Evolutionary conservation across 92 coral and sea anemone genomes (phyloP).

Genomic region (Paramuricea clavata): DNA sequence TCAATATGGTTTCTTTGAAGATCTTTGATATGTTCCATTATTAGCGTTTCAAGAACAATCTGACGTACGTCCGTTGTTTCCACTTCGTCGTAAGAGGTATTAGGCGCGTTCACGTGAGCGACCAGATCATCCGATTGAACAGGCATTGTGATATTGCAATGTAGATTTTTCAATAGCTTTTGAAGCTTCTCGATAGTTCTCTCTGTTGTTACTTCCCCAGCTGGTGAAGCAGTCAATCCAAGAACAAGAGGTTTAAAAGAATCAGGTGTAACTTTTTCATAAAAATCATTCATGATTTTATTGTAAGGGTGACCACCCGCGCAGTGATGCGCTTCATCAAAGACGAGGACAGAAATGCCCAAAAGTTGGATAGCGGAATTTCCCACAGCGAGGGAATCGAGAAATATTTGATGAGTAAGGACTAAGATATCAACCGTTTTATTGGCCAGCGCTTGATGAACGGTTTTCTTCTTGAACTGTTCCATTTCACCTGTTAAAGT

Average conservation of each 20-base stretch:
- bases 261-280: constrained; percentile 13
- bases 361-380: constrained; percentile 66
- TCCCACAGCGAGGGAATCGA: constrained; percentile 76
- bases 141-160: background rate
- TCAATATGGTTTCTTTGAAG: constrained; percentile 37
- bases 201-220: background rate
- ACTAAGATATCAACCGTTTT: constrained; percentile 77
- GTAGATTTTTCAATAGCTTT: background rate
- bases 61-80: background rate
- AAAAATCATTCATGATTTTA: constrained; percentile 79
- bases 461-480: background rate
- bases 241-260: background rate
- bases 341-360: constrained; percentile 76
- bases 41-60: background rate
- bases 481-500: constrained; percentile 66
- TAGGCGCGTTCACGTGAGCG: constrained; percentile 75
- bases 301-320: constrained; percentile 80
- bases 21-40: background rate
- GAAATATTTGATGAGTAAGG: constrained; percentile 85
- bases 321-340: constrained; percentile 93
- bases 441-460: constrained; percentile 62
- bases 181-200: background rate
- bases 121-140: constrained; percentile 69
- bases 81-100: constrained; percentile 48
- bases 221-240: background rate